Conservation (phyloP, 2,113 vertebrate species). For the Brienomyrus longianalis region DNA sequence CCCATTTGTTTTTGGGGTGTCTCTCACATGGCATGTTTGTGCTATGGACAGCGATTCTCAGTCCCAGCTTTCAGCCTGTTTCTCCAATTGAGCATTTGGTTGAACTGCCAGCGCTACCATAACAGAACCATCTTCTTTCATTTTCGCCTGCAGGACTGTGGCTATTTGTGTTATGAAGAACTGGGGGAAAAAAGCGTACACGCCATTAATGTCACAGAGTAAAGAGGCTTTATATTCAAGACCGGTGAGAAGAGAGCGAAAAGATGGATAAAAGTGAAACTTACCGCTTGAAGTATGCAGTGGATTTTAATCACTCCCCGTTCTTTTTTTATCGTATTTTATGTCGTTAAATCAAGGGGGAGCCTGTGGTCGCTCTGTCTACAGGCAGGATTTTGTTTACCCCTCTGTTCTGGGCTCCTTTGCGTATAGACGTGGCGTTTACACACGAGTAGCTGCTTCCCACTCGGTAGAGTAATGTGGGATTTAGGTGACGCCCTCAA, state of each 20-base stretch:
- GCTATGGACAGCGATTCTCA: not conserved
- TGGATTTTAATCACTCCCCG: not conserved
- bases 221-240: not conserved
- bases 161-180: not conserved
- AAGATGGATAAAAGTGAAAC: not conserved
- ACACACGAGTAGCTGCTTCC: not conserved
- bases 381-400: not conserved
- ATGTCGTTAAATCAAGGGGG: not conserved
- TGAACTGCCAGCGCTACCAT: not conserved
- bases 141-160: not conserved
- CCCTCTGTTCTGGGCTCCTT: not conserved
- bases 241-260: not conserved
- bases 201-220: not conserved
- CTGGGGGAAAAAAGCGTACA: not conserved
- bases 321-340: not conserved
- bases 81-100: not conserved
- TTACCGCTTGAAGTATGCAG: not conserved
- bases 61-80: not conserved
- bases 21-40: not conserved
- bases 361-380: not conserved
- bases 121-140: not conserved
- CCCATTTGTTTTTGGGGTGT: not conserved
- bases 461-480: not conserved
- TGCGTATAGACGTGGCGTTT: not conserved
- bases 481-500: not conserved